Conservation (phyloP, 2,113 vertebrate genomes). For the Chionis minor region DNA sequence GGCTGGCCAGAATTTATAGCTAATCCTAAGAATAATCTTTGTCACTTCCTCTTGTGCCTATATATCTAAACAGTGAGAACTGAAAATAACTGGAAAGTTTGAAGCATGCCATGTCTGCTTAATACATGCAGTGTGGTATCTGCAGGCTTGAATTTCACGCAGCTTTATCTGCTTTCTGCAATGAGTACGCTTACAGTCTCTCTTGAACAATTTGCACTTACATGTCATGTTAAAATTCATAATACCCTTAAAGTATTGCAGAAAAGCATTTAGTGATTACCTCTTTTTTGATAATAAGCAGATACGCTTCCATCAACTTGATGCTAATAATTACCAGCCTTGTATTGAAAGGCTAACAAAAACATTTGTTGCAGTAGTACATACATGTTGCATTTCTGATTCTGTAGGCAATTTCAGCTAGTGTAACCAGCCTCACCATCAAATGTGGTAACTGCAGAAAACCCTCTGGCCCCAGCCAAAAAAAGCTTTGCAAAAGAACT, state of each 20-base stretch:
- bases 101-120: neutral
- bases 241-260: neutral
- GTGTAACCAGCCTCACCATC: neutral
- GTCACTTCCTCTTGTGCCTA: neutral
- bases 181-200: neutral
- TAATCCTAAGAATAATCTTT: neutral
- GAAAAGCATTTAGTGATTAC: neutral
- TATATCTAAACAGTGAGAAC: neutral
- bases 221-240: neutral
- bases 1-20: neutral
- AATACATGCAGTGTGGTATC: neutral
- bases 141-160: neutral
- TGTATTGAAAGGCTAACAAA: neutral
- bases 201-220: neutral
- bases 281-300: neutral
- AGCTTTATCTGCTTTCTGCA: neutral
- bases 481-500: neutral
- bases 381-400: neutral
- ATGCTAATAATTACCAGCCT: neutral
- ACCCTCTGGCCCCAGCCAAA: neutral
- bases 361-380: neutral
- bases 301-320: neutral
- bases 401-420: neutral
- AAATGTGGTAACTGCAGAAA: neutral
- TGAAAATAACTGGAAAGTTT: neutral